Percentiles rank a stretch among this genome's conserved stretches.
Evolutionary conservation across 2,113 vertebrate genomes (phyloP).

Genomic region (Sinocyclocheilus anophthalmus): DNA sequence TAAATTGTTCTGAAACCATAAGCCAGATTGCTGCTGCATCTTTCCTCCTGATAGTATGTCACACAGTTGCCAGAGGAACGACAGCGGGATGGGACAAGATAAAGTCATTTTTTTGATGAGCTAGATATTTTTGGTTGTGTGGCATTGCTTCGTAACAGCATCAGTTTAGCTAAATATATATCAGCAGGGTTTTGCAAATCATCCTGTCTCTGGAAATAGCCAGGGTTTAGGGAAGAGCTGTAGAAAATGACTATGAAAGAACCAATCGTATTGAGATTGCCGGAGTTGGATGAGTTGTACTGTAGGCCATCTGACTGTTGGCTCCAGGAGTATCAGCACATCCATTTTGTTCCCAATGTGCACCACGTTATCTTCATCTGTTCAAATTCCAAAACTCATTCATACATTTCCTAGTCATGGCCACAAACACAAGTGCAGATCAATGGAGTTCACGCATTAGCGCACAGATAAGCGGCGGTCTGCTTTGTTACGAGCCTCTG

Average conservation of each 20-base stretch:
- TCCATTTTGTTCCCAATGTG: conserved; percentile 21
- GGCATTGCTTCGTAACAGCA: background rate
- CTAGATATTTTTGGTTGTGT: background rate
- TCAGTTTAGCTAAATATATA: conserved; percentile 31
- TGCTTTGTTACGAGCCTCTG: conserved; percentile 33
- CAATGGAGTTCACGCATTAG: conserved; percentile 38
- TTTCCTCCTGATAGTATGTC: conserved; percentile 12
- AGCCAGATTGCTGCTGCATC: conserved; percentile 42
- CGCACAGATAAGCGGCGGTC: conserved; percentile 36
- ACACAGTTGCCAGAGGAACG: conserved; percentile 2
- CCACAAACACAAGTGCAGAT: conserved; percentile 22
- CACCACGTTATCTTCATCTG: conserved; percentile 11
- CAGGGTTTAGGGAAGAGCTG: conserved; percentile 52
- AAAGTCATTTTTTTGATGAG: conserved; percentile 14
- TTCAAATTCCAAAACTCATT: conserved; percentile 43
- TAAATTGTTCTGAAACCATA: conserved; percentile 43
- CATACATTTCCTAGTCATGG: conserved; percentile 36
- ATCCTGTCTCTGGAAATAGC: conserved; percentile 53
- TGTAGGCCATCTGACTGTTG: conserved; percentile 30
- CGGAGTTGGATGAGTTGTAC: conserved; percentile 45
- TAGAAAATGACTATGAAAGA: conserved; percentile 63
- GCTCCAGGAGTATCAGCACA: conserved; percentile 14
- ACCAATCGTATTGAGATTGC: conserved; percentile 62
- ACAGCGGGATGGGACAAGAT: background rate
- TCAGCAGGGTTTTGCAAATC: conserved; percentile 55